phyloP scores from a whole-genome alignment of 2,888 invertebrate genomes.

The Thymelicus sylvestris region DNA sequence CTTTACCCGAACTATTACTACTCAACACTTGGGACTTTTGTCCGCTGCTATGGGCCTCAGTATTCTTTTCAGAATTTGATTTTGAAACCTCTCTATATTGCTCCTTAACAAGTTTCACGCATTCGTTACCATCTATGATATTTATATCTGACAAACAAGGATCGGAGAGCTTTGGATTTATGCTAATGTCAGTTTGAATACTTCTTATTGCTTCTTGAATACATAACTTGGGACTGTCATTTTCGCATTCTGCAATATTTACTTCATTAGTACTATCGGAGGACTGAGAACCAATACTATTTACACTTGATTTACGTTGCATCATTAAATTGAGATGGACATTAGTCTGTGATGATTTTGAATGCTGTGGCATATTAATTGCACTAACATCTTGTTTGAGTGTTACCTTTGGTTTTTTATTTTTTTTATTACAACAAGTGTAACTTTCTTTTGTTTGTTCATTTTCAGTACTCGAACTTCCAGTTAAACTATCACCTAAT shows the following conservation, averaged over 20 bases:
- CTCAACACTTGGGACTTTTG: not conserved
- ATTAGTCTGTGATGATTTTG: conserved; percentile 70
- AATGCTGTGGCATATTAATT: conserved; percentile 43
- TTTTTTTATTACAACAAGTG: not conserved
- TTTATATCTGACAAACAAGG: conserved; percentile 69
- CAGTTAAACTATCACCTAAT: conserved; percentile 44
- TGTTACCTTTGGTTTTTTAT: not conserved
- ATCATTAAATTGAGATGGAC: conserved; percentile 54
- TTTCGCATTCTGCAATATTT: conserved; percentile 21
- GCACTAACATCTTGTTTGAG: conserved; percentile 31
- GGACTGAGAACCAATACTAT: conserved; percentile 46
- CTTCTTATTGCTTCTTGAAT: conserved; percentile 63
- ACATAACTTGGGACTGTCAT: conserved; percentile 16
- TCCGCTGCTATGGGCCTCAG: not conserved
- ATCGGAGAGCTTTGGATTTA: conserved; percentile 72
- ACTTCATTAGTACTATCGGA: conserved; percentile 36
- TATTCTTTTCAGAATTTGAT: conserved; percentile 38
- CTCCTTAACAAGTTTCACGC: conserved; percentile 60
- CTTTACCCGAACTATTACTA: conserved; percentile 32
- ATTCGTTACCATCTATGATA: conserved; percentile 58
- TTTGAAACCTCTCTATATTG: conserved; percentile 51
- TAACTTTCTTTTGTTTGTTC: conserved; percentile 3
- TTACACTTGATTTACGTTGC: conserved; percentile 46
- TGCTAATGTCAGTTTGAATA: conserved; percentile 76
- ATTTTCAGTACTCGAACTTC: conserved; percentile 37